Evolutionary conservation across 2,888 invertebrate genomes (phyloP), one percentile per base, ranked within the genome.

Genomic region (Oxystoma pomonae): DNA sequence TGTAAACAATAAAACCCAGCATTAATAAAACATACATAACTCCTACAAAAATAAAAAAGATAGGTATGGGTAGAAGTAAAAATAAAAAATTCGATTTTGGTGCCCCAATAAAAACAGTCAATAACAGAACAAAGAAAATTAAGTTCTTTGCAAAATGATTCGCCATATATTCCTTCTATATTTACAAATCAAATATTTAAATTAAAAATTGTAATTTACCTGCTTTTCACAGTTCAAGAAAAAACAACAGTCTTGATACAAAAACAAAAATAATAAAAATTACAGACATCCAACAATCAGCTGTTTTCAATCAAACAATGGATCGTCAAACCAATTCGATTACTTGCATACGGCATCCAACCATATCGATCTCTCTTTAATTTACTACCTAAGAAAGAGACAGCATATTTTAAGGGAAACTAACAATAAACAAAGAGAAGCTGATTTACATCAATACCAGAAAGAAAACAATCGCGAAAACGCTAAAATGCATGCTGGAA

Each of bases 301-400:
- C 86, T 86, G 86, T 85, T 86, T 81, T 77, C 77, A 76, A 80
- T 81, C 81, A 81, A 80, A 81, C 79, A 72, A 70, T 66, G 62
- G 69, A 70, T 72, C 70, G 63, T 66, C 63, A 65, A 68, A 62
- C 35, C 12, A 3, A 35, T 35, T 35, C 35, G 35, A 12, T 35
- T 35, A 3, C 35, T 35, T 35, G 12, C 35, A 12, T 35, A 35
- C 3, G 5, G 3, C 3, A 35, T 35, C 35, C 35, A 35, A 35
- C 35, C 12, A 12, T 35, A 7, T 35, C 5, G 3, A 12, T 35
- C 35, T 12, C 3, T 35, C 12, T 35, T 12, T 35, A 35, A 12
- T 12, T 7, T 35, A 35, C 12, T 3, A 3, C 3, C 12, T 35
- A 7, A 35, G 12, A 35, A 12, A 35, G 12, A 35, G 64, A 66